These are phyloP conservation scores for Hirtodrosophila histrioides DNA, from an alignment of 2,888 invertebrate species.

Conservation along the genomic window DNA sequence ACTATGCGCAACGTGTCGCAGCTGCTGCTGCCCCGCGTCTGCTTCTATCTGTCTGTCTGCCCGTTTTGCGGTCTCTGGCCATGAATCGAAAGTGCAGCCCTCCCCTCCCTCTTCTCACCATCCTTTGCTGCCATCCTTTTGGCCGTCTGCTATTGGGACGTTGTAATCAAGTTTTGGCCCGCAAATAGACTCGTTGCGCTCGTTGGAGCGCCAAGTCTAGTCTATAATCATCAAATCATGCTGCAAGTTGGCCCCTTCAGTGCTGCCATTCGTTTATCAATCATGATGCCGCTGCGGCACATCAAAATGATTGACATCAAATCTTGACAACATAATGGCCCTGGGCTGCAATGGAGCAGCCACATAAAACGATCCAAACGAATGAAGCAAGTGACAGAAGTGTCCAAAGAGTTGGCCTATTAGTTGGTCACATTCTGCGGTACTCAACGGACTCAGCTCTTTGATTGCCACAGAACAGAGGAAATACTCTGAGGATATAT, in stretches of 20 bases:
- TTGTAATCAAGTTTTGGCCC: slow-evolving; percentile 72
- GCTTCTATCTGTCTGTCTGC: slow-evolving; percentile 12
- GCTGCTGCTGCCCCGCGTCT: slow-evolving; percentile 28
- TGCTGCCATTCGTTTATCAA: slow-evolving; percentile 43
- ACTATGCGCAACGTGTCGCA: slow-evolving; percentile 64
- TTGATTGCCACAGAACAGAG: no score
- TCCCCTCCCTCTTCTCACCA: not conserved
- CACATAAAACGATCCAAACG: slow-evolving; percentile 17
- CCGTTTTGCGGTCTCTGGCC: slow-evolving; percentile 61
- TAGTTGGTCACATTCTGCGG: not conserved
- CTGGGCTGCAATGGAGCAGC: slow-evolving; percentile 30
- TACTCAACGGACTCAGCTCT: not conserved
- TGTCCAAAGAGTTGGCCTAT: not conserved
- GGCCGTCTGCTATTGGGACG: slow-evolving; percentile 16
- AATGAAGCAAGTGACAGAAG: slow-evolving; percentile 8
- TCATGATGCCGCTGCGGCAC: slow-evolving; percentile 45
- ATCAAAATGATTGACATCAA: slow-evolving; percentile 70
- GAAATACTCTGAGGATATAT: no score
- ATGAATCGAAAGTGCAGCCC: slow-evolving; percentile 65
- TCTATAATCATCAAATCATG: slow-evolving; percentile 77
- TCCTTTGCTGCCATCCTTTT: not conserved
- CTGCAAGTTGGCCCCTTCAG: slow-evolving; percentile 26
- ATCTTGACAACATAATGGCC: slow-evolving; percentile 71
- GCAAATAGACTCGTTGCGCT: slow-evolving; percentile 74
- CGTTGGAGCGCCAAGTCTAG: slow-evolving; percentile 77